Conservation (phyloP, 2,113 vertebrate genomes). For the Corythornis madagascariensis region DNA sequence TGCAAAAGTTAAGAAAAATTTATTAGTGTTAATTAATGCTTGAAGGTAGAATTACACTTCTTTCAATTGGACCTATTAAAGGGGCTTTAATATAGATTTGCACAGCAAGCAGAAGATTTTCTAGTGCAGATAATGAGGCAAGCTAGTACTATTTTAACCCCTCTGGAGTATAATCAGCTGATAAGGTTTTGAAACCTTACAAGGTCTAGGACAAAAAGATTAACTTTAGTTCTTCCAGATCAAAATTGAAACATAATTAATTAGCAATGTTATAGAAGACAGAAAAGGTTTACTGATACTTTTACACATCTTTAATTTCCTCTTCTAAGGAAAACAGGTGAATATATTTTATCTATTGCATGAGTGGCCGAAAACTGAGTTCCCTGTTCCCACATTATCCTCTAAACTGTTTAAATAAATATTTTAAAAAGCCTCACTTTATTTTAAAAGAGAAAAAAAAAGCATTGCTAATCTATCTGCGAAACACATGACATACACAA, state of each 20-base stretch:
- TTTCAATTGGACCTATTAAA: constrained; percentile 77
- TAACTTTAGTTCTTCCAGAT: constrained; percentile 79
- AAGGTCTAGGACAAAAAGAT: constrained; percentile 88
- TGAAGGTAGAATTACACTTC: constrained; percentile 66
- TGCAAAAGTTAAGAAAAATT: constrained; percentile 44
- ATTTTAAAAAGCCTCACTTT: too few relatives aligned
- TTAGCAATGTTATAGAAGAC: constrained; percentile 73
- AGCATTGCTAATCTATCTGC: neutral
- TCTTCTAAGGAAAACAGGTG: neutral
- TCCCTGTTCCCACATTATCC: neutral
- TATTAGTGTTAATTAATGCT: constrained; percentile 60
- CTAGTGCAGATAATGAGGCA: constrained; percentile 86
- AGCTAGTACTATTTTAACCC: constrained; percentile 85
- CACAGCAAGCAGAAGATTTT: constrained; percentile 78
- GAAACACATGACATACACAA: neutral
- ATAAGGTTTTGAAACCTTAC: constrained; percentile 78
- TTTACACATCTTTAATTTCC: constrained; percentile 58
- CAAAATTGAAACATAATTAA: constrained; percentile 86
- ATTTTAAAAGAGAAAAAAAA: neutral
- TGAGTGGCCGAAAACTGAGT: neutral
- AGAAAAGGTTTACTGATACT: constrained; percentile 58
- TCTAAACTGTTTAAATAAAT: neutral
- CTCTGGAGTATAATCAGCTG: constrained; percentile 79
- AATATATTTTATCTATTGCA: neutral
- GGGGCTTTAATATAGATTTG: constrained; percentile 87